Base-by-base conservation (phyloP, 2,113 vertebrate genomes). In the Aptenodytes forsteri region DNA sequence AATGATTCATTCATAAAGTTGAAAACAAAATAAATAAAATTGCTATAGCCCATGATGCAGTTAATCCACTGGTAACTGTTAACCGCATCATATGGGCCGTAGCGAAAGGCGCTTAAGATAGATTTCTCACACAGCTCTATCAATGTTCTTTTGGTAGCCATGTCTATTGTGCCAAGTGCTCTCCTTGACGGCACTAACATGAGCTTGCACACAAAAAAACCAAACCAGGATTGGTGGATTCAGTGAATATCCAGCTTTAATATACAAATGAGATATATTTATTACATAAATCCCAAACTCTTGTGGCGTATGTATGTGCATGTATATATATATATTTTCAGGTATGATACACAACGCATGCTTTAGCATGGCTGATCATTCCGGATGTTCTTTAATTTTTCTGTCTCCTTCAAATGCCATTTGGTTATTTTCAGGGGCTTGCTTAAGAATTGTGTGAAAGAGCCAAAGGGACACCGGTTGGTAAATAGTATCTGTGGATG, bases 271-370 rank as follows among this genome's bases (percentile, higher is more conserved):
- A 62, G 46, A 49, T 29, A 2, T 3, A n/a, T 30, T 50, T 66
- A 59, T 25, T 87, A 34, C 44, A 13, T 72, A 81, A 59, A 15
- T 7, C 40, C 40, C 36, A 71, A 61, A 61, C 16, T 59, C 19
- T n/a, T 67, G 22, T 2, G 3, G 16, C 13, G 3, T 34, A 30
- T 23, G 32, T n/a, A 34, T 32, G 34, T n/a, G 21, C 11, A 2
- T n/a, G 18, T 73, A 14, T 36, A 4, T 54, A 4, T 54, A 16
- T 40, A 20, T 13, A 17, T 30, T 71, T 91, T 47, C 26, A 72
- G 18, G 25, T 58, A 40, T 25, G n/a, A 66, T 22, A 23, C 0
- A 2, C 10, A 56, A 27, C 2, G 2, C 30, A 10, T 49, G 10
- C 56, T 56, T 69, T 17, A 78, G 22, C 40, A 49, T n/a, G 19